Evolutionary conservation across 2,888 invertebrate genomes (phyloP), one percentile per base, ranked within the genome.

Genomic region (Polydrusus pterygomalis): DNA sequence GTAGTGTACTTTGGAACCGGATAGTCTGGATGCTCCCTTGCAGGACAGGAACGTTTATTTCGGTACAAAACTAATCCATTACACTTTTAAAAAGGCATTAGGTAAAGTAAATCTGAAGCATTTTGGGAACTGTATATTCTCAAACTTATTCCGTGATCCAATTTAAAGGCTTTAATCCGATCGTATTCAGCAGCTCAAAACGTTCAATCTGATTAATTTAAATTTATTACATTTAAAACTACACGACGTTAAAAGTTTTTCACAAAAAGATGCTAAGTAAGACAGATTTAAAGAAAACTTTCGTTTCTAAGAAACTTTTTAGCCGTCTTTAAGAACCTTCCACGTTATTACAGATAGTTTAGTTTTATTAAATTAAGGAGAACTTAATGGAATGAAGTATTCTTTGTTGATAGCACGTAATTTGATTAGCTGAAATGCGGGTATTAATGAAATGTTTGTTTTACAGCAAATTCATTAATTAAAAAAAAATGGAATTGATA

Each of bases 281-380:
- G 56, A 68, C 68, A 40, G 68, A 68, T 68, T 68, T 68, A 20
- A 56, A 40, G 68, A 25, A 68, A 68, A 51, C 65, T 65, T 65
- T 65, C 30, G 38, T 65, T 65, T 8, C 51, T 65, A 6, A 34
- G 30, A 20, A 68, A 68, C 40, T 68, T 68, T 56, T 15, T 18
- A 34, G 43, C 38, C n/a, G 6, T 20, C 43, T 54, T 38, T 18
- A 18, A 15, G 51, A 65, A n/a, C n/a, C 49, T 65, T 65, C 47
- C 1, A 6, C 34, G 34, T 34, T 34, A 34, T 34, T 34, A 34
- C 34, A 34, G 34, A 34, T 65, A 65, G 65, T 65, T 65, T 65
- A 49, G 34, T 65, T 65, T 49, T 49, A 65, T 65, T 65, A 65
- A 49, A 63, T 63, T 63, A 47, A 45, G 51, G 17, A 10, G 34